Base-by-base conservation (phyloP, 2,888 invertebrate genomes). In the Ophion ellenae region DNA sequence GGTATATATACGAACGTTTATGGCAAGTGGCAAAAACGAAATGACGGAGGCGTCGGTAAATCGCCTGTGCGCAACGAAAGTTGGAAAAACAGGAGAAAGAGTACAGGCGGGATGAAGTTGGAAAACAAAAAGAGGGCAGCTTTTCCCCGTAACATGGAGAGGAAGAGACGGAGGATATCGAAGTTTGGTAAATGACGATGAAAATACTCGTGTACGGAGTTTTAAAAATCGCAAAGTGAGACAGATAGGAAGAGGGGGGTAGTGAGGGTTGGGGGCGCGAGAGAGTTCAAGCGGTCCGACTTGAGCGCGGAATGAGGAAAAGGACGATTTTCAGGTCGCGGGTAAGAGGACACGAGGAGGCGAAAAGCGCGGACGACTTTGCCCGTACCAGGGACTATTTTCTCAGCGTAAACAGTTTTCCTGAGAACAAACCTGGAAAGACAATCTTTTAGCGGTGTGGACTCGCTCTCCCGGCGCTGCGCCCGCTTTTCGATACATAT, bases 51-150 rank as follows among this genome's bases (percentile, higher is more conserved):
- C 17, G 11, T 10, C 28, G 36, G 10, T 14, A 11, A 88, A 89
- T 90, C 90, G 89, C 87, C 87, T 88, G 88, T 88, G 87, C 87
- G 87, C 86, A 77, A 78, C 76, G 73, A 83, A 86, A 83, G 85
- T 71, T 66, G 78, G 75, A 76, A 73, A 77, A 82, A 81, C 47
- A 59, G 36, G 20, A 61, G 45, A 81, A 83, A 80, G 80, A 82
- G 67, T 40, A 20, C 9, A n/a, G 20, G n/a, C 71, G 24, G 14
- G 24, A 63, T 9, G 7, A 11, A 45, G 20, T 24, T 17, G 10
- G 11, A 47, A 40, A 24, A 17, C 24, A n/a, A 64, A n/a, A 61
- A 47, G 57, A 79, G 67, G 4, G 28, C 47, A 14, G 24, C 3
- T 59, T 32, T 61, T 67, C 40, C 63, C 47, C 24, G 32, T 14